These are phyloP conservation scores for Falco peregrinus DNA, from an alignment of 2,797 vertebrate species.

Conservation along the genomic window DNA sequence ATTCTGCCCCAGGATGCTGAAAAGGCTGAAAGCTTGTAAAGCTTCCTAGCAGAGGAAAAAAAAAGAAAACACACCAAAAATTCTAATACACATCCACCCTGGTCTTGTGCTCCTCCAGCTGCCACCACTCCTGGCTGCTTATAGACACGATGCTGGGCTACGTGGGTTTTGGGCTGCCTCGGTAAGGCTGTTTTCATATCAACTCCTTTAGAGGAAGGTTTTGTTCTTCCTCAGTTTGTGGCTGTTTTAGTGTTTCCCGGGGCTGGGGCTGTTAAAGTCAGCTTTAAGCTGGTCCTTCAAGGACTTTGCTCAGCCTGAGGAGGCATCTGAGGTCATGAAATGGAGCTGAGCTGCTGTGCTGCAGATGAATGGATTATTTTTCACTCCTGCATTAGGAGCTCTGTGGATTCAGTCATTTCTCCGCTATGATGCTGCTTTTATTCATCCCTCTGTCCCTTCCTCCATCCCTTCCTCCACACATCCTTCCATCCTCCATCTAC, in stretches of 20 bases:
- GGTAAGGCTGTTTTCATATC: not conserved
- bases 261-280: not conserved
- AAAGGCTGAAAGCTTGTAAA: not conserved
- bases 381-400: not conserved
- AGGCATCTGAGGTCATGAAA: constrained; percentile 20
- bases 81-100: not conserved
- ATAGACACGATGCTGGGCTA: too few relatives aligned
- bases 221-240: not conserved
- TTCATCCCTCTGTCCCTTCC: not conserved
- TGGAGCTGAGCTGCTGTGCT: not conserved
- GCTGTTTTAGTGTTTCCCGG: not conserved
- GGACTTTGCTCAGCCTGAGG: not conserved
- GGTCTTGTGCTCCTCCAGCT: not conserved
- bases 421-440: not conserved
- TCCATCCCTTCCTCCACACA: not conserved
- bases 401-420: not conserved
- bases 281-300: not conserved
- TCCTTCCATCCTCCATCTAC: not conserved
- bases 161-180: not conserved
- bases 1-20: not conserved
- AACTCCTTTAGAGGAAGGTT: not conserved
- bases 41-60: too few relatives aligned
- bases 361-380: constrained; percentile 30
- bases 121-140: not conserved
- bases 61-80: not conserved